A percentile compares a stretch with the other conserved stretches of the same genome.
These are phyloP conservation scores for Strigamia crassipes DNA, from an alignment of 2,888 invertebrate genomes.

Conservation along the genomic window DNA sequence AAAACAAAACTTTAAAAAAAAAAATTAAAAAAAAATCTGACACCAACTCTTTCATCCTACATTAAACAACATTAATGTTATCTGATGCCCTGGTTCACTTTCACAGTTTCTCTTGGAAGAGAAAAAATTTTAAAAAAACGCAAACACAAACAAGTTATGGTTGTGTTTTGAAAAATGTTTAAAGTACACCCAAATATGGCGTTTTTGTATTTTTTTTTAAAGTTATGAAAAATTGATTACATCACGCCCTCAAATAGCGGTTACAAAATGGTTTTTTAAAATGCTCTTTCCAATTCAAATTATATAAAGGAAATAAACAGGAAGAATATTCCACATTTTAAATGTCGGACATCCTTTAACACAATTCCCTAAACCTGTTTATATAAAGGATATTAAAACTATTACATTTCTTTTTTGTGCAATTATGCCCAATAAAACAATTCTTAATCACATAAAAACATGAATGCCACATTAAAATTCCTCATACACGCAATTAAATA, in stretches of 20 bases:
- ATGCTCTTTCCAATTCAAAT: not conserved
- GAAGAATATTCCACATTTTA: not conserved
- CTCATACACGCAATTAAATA: no score
- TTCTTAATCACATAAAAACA: no score
- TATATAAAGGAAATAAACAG: not conserved
- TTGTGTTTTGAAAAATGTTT: not conserved
- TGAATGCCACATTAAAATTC: no score
- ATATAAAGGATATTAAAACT: no score
- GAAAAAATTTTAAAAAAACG: not conserved
- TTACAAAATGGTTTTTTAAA: not conserved
- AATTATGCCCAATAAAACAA: no score
- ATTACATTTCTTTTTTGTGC: no score
- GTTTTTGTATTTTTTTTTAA: not conserved
- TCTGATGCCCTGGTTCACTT: slow-evolving; percentile 26
- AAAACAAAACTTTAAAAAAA: no score
- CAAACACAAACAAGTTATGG: no score
- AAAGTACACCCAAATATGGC: not conserved
- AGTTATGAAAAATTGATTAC: not conserved
- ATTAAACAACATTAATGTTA: not conserved
- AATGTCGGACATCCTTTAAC: not conserved
- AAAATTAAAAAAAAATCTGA: no score
- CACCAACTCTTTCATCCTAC: not conserved
- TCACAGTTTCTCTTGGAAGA: not conserved
- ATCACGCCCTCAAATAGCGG: not conserved
- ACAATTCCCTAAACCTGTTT: not conserved